Conservation (phyloP, 2,888 invertebrate genomes). For the Stenchaetothrips biformis region DNA sequence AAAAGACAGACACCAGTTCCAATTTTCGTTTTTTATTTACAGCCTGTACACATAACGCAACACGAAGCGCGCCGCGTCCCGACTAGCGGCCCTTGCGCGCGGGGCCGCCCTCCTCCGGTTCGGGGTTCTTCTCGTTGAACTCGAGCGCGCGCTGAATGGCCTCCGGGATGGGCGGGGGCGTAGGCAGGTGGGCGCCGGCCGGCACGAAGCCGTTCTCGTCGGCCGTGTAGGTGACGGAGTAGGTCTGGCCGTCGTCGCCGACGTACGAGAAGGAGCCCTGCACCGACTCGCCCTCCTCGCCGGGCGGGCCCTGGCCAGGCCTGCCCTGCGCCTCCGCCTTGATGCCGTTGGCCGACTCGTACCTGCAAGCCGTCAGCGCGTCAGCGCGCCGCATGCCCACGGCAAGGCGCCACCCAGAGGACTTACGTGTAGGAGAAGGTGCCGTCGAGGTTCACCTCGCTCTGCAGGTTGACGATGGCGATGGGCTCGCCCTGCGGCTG, state of each 20-base stretch:
- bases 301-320: conserved; percentile 37
- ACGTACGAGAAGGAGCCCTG: conserved; percentile 53
- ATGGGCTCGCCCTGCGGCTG: not conserved
- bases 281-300: conserved; percentile 51
- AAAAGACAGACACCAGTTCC: not conserved
- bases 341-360: conserved; percentile 22
- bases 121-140: conserved; percentile 60
- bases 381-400: not conserved
- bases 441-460: conserved; percentile 14
- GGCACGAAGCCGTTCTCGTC: conserved; percentile 57
- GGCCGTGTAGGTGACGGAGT: conserved; percentile 51
- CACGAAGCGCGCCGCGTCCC: not conserved
- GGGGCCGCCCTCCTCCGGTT: conserved; percentile 46
- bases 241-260: conserved; percentile 50
- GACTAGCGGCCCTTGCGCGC: conserved; percentile 15
- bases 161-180: conserved; percentile 64
- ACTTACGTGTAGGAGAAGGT: conserved; percentile 16
- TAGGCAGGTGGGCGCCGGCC: conserved; percentile 57
- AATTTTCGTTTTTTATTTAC: conserved; percentile 1
- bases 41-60: not conserved
- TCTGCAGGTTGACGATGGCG: conserved; percentile 16
- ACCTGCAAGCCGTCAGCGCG: not conserved
- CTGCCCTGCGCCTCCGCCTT: conserved; percentile 1
- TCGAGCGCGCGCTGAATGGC: conserved; percentile 63
- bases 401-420: not conserved